Conservation (phyloP, 2,113 vertebrate species). For the Lampris incognitus region DNA sequence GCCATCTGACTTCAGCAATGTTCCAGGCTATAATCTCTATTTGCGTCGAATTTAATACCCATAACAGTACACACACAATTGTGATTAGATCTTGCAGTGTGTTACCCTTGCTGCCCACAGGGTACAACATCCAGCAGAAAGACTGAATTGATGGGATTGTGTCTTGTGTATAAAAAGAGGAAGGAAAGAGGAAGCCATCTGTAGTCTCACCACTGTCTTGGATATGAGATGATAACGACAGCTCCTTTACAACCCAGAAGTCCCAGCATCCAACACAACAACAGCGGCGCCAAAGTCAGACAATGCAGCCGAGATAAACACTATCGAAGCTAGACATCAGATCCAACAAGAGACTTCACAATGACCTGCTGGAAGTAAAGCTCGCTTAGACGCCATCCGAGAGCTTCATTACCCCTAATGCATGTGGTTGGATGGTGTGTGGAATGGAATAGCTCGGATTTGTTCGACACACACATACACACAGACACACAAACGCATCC, state of each 20-base stretch:
- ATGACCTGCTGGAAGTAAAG: too few species aligned
- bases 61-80: too few species aligned
- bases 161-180: neutral
- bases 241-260: conserved; percentile 35
- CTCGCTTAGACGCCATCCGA: too few species aligned
- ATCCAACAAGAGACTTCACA: neutral
- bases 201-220: neutral
- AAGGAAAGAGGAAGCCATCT: neutral
- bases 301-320: conserved; percentile 31
- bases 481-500: too few species aligned
- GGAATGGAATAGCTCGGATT: neutral
- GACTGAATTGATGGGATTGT: conserved; percentile 10
- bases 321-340: conserved; percentile 21
- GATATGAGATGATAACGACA: conserved; percentile 30
- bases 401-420: conserved; percentile 49
- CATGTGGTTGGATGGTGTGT: neutral
- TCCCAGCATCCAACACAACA: conserved; percentile 25
- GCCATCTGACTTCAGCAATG: too few species aligned
- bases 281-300: neutral
- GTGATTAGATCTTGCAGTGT: too few species aligned
- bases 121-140: conserved; percentile 4
- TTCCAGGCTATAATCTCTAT: too few species aligned
- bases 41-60: too few species aligned
- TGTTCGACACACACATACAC: neutral
- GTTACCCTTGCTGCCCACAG: neutral